Conservation (phyloP, 2,113 vertebrate genomes). For the Speoplatyrhinus poulsoni region DNA sequence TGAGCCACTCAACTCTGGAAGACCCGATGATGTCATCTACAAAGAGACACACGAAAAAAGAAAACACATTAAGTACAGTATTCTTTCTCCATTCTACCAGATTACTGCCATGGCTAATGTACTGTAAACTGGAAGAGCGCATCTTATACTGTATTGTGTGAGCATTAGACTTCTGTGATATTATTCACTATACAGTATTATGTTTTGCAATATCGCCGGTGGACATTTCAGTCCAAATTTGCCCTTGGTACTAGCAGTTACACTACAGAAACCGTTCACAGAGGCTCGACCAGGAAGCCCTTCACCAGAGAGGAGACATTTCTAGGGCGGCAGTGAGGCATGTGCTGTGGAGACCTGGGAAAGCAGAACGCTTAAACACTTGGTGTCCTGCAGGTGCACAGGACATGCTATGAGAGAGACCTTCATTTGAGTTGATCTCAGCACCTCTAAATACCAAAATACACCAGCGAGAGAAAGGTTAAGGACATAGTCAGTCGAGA, state of each 20-base stretch:
- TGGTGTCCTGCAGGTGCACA: slow-evolving; percentile 33
- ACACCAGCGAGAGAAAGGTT: background rate
- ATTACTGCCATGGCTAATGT: too few relatives aligned
- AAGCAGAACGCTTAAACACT: background rate
- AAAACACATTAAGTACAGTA: background rate
- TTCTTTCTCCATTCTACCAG: too few relatives aligned
- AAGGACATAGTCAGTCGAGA: too few relatives aligned
- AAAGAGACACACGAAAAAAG: slow-evolving; percentile 4
- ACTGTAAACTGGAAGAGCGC: too few relatives aligned
- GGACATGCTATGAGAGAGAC: background rate
- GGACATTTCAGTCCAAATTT: too few relatives aligned
- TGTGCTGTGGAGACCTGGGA: too few relatives aligned
- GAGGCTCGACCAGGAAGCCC: background rate
- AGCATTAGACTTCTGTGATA: too few relatives aligned
- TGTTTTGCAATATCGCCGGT: too few relatives aligned
- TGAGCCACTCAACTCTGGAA: slow-evolving; percentile 88
- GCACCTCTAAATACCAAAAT: background rate
- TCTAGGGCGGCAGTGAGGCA: slow-evolving; percentile 25
- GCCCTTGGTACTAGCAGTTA: too few relatives aligned
- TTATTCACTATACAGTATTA: too few relatives aligned
- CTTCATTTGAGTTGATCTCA: background rate
- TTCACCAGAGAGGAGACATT: slow-evolving; percentile 4
- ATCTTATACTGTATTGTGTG: too few relatives aligned
- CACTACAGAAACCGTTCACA: background rate
- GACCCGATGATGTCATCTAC: slow-evolving; percentile 94